Base-by-base conservation (phyloP, 2,113 vertebrate genomes). In the Oreochromis aureus region DNA sequence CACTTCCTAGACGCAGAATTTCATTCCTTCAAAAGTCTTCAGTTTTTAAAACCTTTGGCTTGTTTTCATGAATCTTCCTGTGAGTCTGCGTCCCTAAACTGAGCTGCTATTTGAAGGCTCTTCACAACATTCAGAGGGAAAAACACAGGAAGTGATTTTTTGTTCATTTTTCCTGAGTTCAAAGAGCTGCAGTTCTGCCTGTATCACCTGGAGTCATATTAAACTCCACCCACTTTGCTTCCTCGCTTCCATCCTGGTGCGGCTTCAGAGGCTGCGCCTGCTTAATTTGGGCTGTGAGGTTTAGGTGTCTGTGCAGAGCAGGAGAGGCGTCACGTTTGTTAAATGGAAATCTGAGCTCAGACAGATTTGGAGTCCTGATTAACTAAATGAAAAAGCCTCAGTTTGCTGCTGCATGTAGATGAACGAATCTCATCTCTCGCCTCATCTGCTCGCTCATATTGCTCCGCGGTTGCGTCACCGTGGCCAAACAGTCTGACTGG, bases 391-490 rank as follows among this genome's bases (percentile, higher is more conserved):
- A 11, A n/a, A 11, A 32, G 2, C 22, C 32, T 24, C 22, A 1
- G 2, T 48, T n/a, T 16, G 63, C 83, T 32, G 80, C 53, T 16
- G 15, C 51, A 80, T 6, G 36, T 10, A 2, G 30, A 16, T 54
- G 16, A 36, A 58, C 1, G 10, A 51, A 51, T 51, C 46, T 71
- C 66, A 18, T 39, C 54, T 81, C 83, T 51, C 89, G 6, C 58
- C 83, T 80, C 30, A 15, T 86, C 73, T 59, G 44, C 16, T 81
- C 61, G 5, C 7, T 7, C 54, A 0, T 5, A 22, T 89, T 90
- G 88, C 88, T 58, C 81, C 6, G 41, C 0, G 18, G 82, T 90
- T 92, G 89, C 86, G 34, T 92, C 86, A 80, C 6, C 8, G 1
- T 3, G 0, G 53, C 48, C 55, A 11, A 76, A 51, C 16, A 12